Base-by-base conservation (phyloP, 1,140 invertebrate species). In the Achroia grisella region DNA sequence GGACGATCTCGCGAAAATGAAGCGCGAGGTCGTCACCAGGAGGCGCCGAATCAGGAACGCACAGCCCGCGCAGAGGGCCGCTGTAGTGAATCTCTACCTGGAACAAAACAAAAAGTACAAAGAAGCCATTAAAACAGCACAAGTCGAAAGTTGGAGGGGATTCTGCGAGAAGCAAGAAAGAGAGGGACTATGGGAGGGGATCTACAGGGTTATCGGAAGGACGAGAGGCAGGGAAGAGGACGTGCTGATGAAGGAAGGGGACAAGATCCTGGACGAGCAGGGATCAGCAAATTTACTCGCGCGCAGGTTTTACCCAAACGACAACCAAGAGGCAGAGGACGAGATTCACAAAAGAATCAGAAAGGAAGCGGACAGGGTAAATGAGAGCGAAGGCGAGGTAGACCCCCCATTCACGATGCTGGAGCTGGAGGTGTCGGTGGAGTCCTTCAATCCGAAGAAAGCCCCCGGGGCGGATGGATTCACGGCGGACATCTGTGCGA, bases 121-220 rank as follows among this genome's bases (percentile, higher is more conserved):
- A n/a, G n/a, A n/a, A n/a, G n/a, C n/a, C n/a, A n/a, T n/a, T n/a
- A n/a, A n/a, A n/a, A n/a, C n/a, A n/a, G n/a, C n/a, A n/a, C n/a
- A n/a, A n/a, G n/a, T n/a, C n/a, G n/a, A n/a, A n/a, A n/a, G n/a
- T n/a, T n/a, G n/a, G n/a, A n/a, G n/a, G n/a, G n/a, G n/a, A n/a
- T n/a, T n/a, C n/a, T n/a, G n/a, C n/a, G n/a, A n/a, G n/a, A 56
- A 39, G 42, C 62, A 65, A 31, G 53, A 56, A 0, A 40, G 33
- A 13, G 56, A 59, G n/a, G n/a, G n/a, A n/a, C n/a, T 56, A 8
- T 53, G 52, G 52, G 44, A 47, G 1, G 50, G 47, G 0, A 46
- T 56, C 0, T 53, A 51, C 4, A 50, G 49, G 9, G 34, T 50
- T 0, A 34, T 53, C 0, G 35, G 39, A 15, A n/a, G n/a, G n/a